Base-by-base conservation (phyloP, 1,140 invertebrate genomes). In the Nephila pilipes region DNA sequence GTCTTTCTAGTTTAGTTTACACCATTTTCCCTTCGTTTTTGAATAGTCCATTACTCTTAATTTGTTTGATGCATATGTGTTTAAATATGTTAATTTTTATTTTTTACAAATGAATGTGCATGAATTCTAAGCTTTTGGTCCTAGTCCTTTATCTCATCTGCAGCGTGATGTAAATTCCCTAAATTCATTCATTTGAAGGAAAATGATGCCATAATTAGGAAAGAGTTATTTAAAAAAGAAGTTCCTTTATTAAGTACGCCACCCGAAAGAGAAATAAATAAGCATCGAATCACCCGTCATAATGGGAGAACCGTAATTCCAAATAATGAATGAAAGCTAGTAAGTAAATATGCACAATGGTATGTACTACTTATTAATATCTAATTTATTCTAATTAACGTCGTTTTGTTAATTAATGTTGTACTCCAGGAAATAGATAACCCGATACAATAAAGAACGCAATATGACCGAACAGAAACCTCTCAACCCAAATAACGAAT, bases 301-400 rank as follows among this genome's bases (percentile, higher is more conserved):
- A 29, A n/a, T n/a, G 63, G 22, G n/a, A 65, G 25, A 65, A 8
- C 22, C 22, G 25, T 25, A 25, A 65, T 65, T n/a, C 2, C 22
- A 25, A 65, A 65, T 75, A 75, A 32, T 32, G 69, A 36, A 75
- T 32, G 29, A 25, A 75, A 32, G 69, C 14, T 12, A 25, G 63
- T n/a, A 25, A 25, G 25, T 18, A 25, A 32, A 16, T 36, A 16
- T 14, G 32, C 18, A 18, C 29, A 1, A 18, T 12, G 25, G 12
- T 29, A 25, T 25, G 5, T 29, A 4, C 69, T 32, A 18, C 16
- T 18, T 29, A 75, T 75, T 75, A 25, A 75, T 32, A 75, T 32
- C 69, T 29, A 75, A 75, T 75, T 75, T 75, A 75, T 75, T 75
- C 69, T 75, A 75, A 75, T 75, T 32, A 75, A 29, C 69, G 29